These are phyloP conservation scores for Sceloporus undulatus DNA, from an alignment of 2,113 vertebrate genomes.

Conservation along the genomic window DNA sequence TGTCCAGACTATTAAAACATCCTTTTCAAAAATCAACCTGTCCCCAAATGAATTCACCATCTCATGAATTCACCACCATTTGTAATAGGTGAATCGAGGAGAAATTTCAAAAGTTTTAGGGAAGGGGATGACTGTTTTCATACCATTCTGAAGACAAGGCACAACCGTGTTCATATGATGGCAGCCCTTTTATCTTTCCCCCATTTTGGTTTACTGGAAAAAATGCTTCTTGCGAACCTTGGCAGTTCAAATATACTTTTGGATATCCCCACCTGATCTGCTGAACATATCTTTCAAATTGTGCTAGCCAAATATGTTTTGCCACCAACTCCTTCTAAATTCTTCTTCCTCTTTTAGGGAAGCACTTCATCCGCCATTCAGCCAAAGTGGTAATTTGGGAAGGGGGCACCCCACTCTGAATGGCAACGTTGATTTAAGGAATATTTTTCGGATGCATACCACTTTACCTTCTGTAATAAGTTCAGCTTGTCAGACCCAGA, in stretches of 20 bases:
- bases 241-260: not conserved
- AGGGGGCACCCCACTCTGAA: not conserved
- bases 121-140: not conserved
- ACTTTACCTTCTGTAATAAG: not conserved
- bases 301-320: not conserved
- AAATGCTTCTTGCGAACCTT: too few relatives aligned
- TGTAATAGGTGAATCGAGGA: too few relatives aligned
- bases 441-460: not conserved
- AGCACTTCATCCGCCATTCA: not conserved
- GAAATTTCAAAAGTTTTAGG: not conserved
- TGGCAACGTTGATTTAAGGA: not conserved
- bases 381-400: not conserved
- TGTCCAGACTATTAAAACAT: not conserved
- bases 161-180: not conserved
- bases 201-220: too few relatives aligned
- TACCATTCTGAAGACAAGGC: not conserved
- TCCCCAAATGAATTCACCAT: not conserved
- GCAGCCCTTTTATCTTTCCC: not conserved
- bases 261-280: not conserved
- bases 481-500: not conserved
- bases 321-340: not conserved
- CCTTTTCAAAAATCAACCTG: rapidly evolving
- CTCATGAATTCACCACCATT: not conserved
- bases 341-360: not conserved
- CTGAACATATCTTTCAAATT: not conserved